Evolutionary conservation across 2,113 vertebrate genomes (phyloP), one percentile per base, ranked within the genome.

Genomic region (Zosterops lateralis): DNA sequence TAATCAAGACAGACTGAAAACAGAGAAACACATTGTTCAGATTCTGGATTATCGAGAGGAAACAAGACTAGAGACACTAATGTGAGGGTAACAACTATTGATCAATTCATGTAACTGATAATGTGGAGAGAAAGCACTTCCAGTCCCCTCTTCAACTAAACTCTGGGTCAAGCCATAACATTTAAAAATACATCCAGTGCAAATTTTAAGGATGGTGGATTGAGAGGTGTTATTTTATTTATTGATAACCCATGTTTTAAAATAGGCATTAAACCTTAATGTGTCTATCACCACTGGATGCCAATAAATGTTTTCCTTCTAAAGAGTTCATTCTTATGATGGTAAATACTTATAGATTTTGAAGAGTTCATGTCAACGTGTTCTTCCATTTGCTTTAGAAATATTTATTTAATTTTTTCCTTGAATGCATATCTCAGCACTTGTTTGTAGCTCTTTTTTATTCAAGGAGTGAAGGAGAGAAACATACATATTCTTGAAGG

Each of bases 21-120:
- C 9, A 61, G 50, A 50, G 21, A 50, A 80, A 36, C 4, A 44
- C 1, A 12, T 5, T 0, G 0, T 20, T 65, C 6, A 32, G 18
- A 25, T 51, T 77, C 66, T 51, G 6, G 61, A 51, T 70, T 65
- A 38, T 32, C 5, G 18, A 31, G 44, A 56, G 36, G 19, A 81
- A 77, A 29, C 3, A 28, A 84, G 57, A 48, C n/a, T 22, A 34
- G 20, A 36, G 7, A 64, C 12, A 28, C 3, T 14, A 25, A 17
- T 18, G 6, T 61, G 8, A 77, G 34, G 24, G 32, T 48, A 68
- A 14, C 42, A 77, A 18, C 14, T 56, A 54, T 19, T 56, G 32
- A 36, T 65, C 10, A 29, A 31, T 67, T 58, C 3, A n/a, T 12
- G 7, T n/a, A 65, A 65, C 13, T 51, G 26, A 38, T 42, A 8